Base-by-base conservation (phyloP, 2,888 invertebrate species). In the Syritta pipiens region DNA sequence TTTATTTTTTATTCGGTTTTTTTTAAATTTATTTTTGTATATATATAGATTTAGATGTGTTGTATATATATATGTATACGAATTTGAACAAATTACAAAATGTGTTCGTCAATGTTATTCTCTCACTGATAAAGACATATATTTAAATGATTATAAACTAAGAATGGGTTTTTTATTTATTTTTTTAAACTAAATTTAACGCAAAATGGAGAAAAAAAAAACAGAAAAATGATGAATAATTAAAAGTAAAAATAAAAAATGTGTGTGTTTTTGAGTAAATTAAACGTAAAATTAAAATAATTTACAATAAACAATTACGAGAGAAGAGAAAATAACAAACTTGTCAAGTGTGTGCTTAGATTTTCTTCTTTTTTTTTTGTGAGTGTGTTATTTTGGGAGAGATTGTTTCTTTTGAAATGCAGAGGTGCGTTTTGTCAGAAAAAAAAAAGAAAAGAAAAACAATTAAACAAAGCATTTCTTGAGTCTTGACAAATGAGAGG, bases 401-500 rank as follows among this genome's bases (percentile, higher is more conserved):
- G n/a, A n/a, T 40, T 40, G 14, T 7, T 28, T 44, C 12, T 30
- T 49, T 44, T 22, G 12, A 44, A 59, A 44, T 59, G 42, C 22
- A 44, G 40, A 40, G 28, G 49, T 10, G 37, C 10, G 9, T 20
- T n/a, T n/a, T n/a, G n/a, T n/a, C n/a, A n/a, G n/a, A n/a, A n/a
- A n/a, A n/a, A n/a, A n/a, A n/a, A n/a, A n/a, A n/a, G n/a, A 22
- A 48, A 10, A 40, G 20, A 57, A 28, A n/a, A n/a, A n/a, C n/a
- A n/a, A n/a, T n/a, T n/a, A n/a, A n/a, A n/a, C n/a, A n/a, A n/a
- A n/a, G n/a, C n/a, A n/a, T n/a, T n/a, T 35, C 22, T 59, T 49
- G 44, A 46, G 46, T 60, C 69, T 71, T 62, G 69, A 60, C n/a
- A n/a, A n/a, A n/a, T n/a, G n/a, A 14, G 20, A 14, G 26, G 24